Evolutionary conservation across 2,797 vertebrate species (phyloP), one percentile per base, ranked within the genome.

Genomic region (Rhynchonycteris naso): DNA sequence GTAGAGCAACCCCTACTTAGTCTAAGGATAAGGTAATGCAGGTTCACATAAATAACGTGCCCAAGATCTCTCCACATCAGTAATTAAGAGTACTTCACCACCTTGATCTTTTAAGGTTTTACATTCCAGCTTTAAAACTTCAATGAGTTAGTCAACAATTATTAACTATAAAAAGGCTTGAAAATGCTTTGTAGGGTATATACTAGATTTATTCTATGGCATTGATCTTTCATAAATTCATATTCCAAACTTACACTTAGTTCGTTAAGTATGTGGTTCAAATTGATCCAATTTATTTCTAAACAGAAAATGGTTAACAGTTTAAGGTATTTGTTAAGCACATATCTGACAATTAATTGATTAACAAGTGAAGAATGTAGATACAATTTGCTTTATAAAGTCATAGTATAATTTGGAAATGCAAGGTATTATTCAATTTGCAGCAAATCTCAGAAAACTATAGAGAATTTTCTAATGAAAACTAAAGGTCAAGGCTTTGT

Each of bases 221-320:
- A 94, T 1, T 28, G 63, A 72, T 50, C 54, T 95, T 94, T 93
- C 63, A 93, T 76, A 96, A 96, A 93, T 92, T 65, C 91, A 26
- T 84, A 81, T 94, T 95, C 95, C 83, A 92, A 93, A 95, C 71
- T 87, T 96, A 95, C 15, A 91, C 35, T 96, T 58, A 91, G 85
- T 91, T 97, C 21, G 59, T 91, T 93, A 96, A 95, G 66, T 88
- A 92, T 91, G 50, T 93, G 35, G 78, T 78, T 96, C 82, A 89
- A 96, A 93, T 28, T 76, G 90, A 97, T 82, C 82, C 88, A 90
- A 71, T 85, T 92, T 94, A 94, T 90, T 94, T 95, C 79, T 95
- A 95, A 95, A 88, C 26, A 94, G 52, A 94, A 97, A 96, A 85
- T 74, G 69, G 61, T 86, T 86, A 92, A 65, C 50, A 95, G 78